Conservation (phyloP, 2,888 invertebrate species). For the Lissocephala sabroskyi region DNA sequence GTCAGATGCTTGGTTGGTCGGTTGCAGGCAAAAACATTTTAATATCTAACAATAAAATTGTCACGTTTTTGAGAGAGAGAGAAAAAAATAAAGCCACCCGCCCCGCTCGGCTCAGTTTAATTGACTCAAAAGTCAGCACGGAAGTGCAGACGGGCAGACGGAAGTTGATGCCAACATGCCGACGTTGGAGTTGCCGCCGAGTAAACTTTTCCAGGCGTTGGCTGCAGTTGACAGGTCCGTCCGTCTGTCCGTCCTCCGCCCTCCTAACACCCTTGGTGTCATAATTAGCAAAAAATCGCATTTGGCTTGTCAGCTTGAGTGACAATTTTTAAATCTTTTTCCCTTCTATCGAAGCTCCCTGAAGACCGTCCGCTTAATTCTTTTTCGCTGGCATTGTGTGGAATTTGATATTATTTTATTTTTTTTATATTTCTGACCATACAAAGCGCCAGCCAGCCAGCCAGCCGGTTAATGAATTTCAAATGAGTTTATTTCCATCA, state of each 20-base stretch:
- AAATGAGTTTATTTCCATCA: constrained; percentile 28
- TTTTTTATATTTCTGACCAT: too few relatives aligned
- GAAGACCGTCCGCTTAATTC: too few relatives aligned
- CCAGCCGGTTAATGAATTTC: constrained; percentile 39
- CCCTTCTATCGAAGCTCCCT: too few relatives aligned
- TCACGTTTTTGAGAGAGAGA: constrained; percentile 6
- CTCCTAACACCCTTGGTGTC: too few relatives aligned
- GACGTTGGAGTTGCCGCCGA: constrained; percentile 3
- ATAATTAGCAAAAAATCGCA: too few relatives aligned
- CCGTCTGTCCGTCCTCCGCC: too few relatives aligned
- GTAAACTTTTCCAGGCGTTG: constrained; percentile 26
- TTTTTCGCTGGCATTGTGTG: too few relatives aligned
- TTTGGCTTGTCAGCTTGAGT: too few relatives aligned
- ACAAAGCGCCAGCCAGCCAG: too few relatives aligned
- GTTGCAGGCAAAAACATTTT: constrained; percentile 3
- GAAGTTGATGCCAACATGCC: constrained; percentile 25
- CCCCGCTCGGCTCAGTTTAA: constrained; percentile 32
- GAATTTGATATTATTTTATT: too few relatives aligned
- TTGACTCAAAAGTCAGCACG: constrained; percentile 48
- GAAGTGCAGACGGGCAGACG: constrained; percentile 45
- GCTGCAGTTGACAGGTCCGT: neutral
- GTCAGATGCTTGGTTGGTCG: too few relatives aligned
- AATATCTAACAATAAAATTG: constrained; percentile 16
- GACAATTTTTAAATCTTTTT: too few relatives aligned
- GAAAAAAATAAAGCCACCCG: neutral